Percentiles rank a stretch among this genome's conserved stretches.
These are phyloP conservation scores for Clostera curtula DNA, from an alignment of 2,888 invertebrate species.

Conservation along the genomic window DNA sequence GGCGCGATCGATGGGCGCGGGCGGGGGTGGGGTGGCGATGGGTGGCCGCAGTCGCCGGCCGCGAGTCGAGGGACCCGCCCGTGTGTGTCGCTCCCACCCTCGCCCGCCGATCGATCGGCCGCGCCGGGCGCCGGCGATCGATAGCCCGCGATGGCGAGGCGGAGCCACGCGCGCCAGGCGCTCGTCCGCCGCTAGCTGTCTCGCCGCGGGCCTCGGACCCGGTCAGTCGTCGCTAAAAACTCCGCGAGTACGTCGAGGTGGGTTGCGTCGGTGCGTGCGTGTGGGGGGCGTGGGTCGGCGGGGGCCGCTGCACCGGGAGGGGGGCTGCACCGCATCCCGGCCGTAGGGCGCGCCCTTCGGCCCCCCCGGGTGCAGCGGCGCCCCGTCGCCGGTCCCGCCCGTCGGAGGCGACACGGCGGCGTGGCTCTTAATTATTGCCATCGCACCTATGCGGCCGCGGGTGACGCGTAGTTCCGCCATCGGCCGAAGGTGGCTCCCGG, in stretches of 20 bases:
- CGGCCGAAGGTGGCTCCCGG: no score
- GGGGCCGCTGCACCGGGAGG: not conserved
- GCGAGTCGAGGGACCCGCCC: slow-evolving; percentile 50
- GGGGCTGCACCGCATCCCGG: slow-evolving; percentile 1
- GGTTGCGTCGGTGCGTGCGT: no score
- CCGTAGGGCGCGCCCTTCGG: slow-evolving; percentile 4
- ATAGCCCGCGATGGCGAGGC: slow-evolving; percentile 16
- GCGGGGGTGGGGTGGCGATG: slow-evolving; percentile 32
- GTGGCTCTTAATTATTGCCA: no score
- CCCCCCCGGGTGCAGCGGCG: slow-evolving; percentile 9
- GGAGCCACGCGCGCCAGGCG: slow-evolving; percentile 13
- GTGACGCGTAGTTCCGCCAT: no score
- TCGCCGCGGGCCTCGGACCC: slow-evolving; percentile 7
- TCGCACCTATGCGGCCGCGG: no score
- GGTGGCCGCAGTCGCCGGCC: slow-evolving; percentile 56
- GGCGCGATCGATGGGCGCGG: slow-evolving; percentile 43
- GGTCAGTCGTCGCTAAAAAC: slow-evolving; percentile 2
- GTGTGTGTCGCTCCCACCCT: slow-evolving; percentile 38
- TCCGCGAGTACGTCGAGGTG: no score
- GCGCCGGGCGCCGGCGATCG: slow-evolving; percentile 17
- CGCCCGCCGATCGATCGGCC: slow-evolving; percentile 21
- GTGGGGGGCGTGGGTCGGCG: no score
- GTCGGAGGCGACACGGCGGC: not conserved
- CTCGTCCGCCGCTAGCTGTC: slow-evolving; percentile 13
- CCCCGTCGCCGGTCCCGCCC: slow-evolving; percentile 6